Evolutionary conservation across 2,888 invertebrate species (phyloP).

Genomic region (Crocallis elinguaria): DNA sequence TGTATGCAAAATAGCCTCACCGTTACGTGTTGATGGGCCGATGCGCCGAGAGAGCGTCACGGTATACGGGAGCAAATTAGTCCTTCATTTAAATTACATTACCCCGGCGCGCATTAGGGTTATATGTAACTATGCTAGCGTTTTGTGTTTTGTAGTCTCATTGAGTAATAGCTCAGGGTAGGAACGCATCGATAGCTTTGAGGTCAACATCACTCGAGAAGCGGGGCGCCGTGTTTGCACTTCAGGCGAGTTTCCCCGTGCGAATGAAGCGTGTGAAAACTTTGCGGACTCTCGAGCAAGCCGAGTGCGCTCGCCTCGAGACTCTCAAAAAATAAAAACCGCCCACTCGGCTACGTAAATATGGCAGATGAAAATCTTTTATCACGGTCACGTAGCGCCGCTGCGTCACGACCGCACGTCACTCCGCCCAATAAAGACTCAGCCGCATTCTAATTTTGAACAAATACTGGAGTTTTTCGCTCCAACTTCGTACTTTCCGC

Average conservation of each 20-base stretch:
- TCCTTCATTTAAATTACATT: constrained; percentile 83
- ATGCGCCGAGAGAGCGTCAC: constrained; percentile 78
- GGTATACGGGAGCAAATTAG: constrained; percentile 79
- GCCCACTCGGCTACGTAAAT: constrained; percentile 83
- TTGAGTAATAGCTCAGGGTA: constrained; percentile 51
- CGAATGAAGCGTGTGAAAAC: constrained; percentile 77
- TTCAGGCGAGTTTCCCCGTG: constrained; percentile 62
- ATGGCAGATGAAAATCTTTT: constrained; percentile 85
- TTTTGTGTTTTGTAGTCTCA: constrained; percentile 62
- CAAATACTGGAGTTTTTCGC: constrained; percentile 77
- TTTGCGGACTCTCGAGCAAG: constrained; percentile 58
- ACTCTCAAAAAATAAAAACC: constrained; percentile 82
- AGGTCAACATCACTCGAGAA: constrained; percentile 58
- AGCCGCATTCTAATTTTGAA: constrained; percentile 81
- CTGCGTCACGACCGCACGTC: constrained; percentile 82
- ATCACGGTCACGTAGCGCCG: constrained; percentile 83
- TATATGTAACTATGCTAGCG: constrained; percentile 63
- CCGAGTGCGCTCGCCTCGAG: constrained; percentile 66
- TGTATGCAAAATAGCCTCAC: constrained; percentile 83
- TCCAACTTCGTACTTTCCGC: constrained; percentile 57
- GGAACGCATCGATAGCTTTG: constrained; percentile 61
- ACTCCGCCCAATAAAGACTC: constrained; percentile 79
- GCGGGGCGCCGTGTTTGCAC: constrained; percentile 43
- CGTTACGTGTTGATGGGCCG: constrained; percentile 82
- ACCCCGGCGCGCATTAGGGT: constrained; percentile 66